Conservation (phyloP, 2,113 vertebrate species). For the Azemiops feae region DNA sequence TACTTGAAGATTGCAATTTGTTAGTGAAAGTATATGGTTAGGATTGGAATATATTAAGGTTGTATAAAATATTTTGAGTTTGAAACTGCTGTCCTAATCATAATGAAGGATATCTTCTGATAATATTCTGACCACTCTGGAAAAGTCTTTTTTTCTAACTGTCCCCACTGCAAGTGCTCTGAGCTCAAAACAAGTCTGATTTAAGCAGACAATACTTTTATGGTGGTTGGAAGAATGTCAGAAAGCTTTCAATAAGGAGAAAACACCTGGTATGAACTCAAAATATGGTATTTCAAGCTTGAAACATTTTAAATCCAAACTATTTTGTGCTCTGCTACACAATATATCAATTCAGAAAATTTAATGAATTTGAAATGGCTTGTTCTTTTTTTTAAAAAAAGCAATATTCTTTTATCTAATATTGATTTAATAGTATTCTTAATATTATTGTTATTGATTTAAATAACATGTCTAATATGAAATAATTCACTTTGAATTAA, state of each 20-base stretch:
- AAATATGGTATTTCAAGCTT: neutral
- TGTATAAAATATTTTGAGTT: neutral
- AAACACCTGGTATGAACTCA: neutral
- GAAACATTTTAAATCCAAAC: neutral
- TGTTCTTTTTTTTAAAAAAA: neutral
- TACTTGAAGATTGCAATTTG: neutral
- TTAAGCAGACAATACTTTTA: neutral
- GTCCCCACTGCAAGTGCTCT: neutral
- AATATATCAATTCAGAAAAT: neutral
- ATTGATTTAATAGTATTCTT: neutral
- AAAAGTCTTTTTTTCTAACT: neutral
- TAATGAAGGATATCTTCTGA: neutral
- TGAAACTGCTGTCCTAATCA: neutral
- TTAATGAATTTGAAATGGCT: neutral
- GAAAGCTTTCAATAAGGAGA: neutral
- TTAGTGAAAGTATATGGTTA: neutral
- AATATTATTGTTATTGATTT: neutral
- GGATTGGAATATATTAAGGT: neutral
- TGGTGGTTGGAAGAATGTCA: neutral
- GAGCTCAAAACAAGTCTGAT: neutral
- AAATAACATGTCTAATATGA: conserved; percentile 29
- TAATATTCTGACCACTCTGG: neutral
- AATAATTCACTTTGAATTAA: conserved; percentile 33
- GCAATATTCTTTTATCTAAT: conserved; percentile 6
- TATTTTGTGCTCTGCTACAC: neutral